Base-by-base conservation (phyloP, 2,888 invertebrate genomes). In the Patella caerulea region DNA sequence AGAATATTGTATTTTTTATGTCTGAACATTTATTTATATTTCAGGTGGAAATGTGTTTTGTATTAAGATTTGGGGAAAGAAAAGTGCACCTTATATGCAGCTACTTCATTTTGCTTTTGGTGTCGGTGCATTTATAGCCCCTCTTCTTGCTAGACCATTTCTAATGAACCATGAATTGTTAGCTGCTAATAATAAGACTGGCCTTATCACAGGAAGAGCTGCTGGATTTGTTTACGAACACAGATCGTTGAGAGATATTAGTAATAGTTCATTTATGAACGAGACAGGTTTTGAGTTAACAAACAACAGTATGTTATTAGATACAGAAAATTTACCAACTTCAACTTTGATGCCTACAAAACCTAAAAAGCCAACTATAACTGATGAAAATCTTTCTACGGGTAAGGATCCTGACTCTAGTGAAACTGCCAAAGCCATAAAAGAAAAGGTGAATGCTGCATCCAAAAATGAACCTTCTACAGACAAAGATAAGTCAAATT, bases 21-120 rank as follows among this genome's bases (percentile, higher is more conserved):
- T 45, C 0, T 45, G 7, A 45, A 73, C 15, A 55, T 12, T 19
- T 5, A 17, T 65, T 80, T 45, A 73, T 77, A 78, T 85, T 79
- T 73, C 90, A 92, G 92, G 92, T 76, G 92, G 92, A 17, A 93
- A 92, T 86, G 91, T 92, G 9, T 88, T 92, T 79, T 92, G 92
- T 83, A 85, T 92, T 55, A 78, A 86, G 59, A 86, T 90, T 17
- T 91, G 91, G 91, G 90, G 89, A 12, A 85, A 85, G 74, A 86
- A 86, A 79, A 92, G 90, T 83, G 91, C 89, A 0, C 92, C 92
- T 3, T 92, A 91, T 83, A 90, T 93, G 87, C 93, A 93, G 85
- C 89, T 91, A 3, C 83, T 93, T 52, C 92, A 93, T 83, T 92
- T 92, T 83, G 88, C 91, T 24, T 92, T 92, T 85, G 92, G 92